phyloP scores from a whole-genome alignment of 2,888 invertebrate genomes.

The Thereva unica region DNA sequence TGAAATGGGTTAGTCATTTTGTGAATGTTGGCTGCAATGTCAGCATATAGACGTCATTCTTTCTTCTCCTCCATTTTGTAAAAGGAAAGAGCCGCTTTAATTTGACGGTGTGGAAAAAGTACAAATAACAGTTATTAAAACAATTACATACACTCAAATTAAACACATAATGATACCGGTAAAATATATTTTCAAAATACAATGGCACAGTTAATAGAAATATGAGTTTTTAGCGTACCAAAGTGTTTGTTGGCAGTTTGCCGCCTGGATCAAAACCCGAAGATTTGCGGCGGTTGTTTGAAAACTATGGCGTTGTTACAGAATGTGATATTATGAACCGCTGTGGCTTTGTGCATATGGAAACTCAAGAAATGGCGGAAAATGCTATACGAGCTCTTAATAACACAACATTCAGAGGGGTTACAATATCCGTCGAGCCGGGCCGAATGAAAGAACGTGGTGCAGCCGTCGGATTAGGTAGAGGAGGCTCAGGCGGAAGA shows the following conservation, averaged over 20 bases:
- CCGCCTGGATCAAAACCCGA: constrained; percentile 82
- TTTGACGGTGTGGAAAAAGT: no score
- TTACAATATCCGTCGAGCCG: constrained; percentile 81
- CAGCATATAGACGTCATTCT: no score
- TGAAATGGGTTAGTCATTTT: no score
- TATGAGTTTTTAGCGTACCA: constrained; percentile 66
- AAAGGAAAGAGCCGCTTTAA: no score
- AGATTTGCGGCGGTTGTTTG: constrained; percentile 81
- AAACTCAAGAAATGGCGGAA: constrained; percentile 78
- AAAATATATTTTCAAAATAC: neutral
- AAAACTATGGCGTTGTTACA: constrained; percentile 83
- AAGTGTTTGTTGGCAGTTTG: constrained; percentile 92
- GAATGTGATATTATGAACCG: constrained; percentile 95
- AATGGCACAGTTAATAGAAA: constrained; percentile 1
- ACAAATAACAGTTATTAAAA: no score
- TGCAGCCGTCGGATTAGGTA: constrained; percentile 55
- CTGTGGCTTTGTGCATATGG: constrained; percentile 93
- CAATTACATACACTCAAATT: no score
- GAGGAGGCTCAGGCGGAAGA: constrained; percentile 60
- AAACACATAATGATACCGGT: constrained; percentile 20
- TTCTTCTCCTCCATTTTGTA: no score
- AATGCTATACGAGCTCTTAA: constrained; percentile 80
- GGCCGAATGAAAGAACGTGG: constrained; percentile 75
- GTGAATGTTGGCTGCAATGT: no score
- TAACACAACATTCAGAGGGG: constrained; percentile 81